These are phyloP conservation scores for Pseudopodoces humilis DNA, from an alignment of 2,113 vertebrate species.

Conservation along the genomic window DNA sequence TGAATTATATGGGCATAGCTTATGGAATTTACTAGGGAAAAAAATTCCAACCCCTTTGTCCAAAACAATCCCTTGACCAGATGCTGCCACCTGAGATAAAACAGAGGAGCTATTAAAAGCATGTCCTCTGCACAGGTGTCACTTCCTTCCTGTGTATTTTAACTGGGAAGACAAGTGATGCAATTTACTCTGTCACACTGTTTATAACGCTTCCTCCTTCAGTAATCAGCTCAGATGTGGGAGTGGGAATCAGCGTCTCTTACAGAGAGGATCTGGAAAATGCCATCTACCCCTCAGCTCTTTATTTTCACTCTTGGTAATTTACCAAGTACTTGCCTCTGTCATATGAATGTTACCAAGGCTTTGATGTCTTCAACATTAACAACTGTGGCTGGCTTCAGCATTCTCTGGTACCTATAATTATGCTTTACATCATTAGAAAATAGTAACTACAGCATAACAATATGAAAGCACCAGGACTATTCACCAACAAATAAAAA, in stretches of 20 bases:
- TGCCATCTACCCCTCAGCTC: not conserved
- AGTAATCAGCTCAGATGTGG: not conserved
- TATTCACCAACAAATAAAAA: not conserved
- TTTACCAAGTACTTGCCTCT: not conserved
- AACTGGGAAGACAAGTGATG: not conserved
- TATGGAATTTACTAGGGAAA: not conserved
- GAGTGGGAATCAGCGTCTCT: not conserved
- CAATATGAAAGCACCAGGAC: not conserved
- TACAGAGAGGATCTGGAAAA: not conserved
- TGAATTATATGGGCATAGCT: not conserved
- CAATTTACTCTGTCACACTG: not conserved
- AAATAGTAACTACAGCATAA: not conserved
- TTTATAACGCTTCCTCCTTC: not conserved
- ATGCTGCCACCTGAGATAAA: not conserved
- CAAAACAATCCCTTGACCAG: rapidly evolving
- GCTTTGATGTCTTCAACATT: not conserved
- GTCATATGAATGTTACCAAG: not conserved
- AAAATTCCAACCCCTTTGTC: not conserved
- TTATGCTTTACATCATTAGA: not conserved
- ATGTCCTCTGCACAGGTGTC: not conserved
- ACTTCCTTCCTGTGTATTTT: not conserved
- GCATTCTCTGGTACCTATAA: not conserved
- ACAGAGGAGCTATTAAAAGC: not conserved
- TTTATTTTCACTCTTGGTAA: not conserved
- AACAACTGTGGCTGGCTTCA: not conserved